These are phyloP conservation scores for Prenolepis imparis DNA, from an alignment of 2,888 invertebrate genomes.

Conservation along the genomic window DNA sequence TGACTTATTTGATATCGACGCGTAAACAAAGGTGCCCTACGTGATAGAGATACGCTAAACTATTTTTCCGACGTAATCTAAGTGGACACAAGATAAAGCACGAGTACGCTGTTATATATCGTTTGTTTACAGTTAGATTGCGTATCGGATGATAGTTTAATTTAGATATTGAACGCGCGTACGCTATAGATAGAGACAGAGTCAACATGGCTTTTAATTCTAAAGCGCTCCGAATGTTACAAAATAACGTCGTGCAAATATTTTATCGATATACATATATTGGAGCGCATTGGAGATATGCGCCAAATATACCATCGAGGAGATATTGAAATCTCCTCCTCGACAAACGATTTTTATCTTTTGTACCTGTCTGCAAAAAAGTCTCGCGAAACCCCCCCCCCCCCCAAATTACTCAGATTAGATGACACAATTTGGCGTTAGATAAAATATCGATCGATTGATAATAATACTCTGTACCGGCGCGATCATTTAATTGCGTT, in stretches of 20 bases:
- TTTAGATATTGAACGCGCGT: constrained; percentile 19
- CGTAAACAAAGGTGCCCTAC: not conserved
- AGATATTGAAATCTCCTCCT: not conserved
- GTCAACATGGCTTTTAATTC: constrained; percentile 31
- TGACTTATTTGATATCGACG: not conserved
- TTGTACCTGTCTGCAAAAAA: not conserved
- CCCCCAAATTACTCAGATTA: not conserved
- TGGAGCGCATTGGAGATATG: constrained; percentile 29
- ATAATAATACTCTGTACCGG: not conserved
- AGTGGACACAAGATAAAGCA: constrained; percentile 7
- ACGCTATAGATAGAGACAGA: constrained; percentile 29
- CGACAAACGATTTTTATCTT: not conserved
- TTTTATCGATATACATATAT: not conserved
- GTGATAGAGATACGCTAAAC: not conserved
- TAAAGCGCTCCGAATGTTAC: not conserved
- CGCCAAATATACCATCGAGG: not conserved
- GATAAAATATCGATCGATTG: constrained; percentile 7
- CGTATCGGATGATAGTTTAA: constrained; percentile 4
- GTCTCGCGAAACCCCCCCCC: no score
- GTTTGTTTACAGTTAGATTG: constrained; percentile 27
- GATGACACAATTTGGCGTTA: not conserved
- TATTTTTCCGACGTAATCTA: constrained; percentile 4
- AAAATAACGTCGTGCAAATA: constrained; percentile 46
- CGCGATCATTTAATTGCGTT: not conserved
- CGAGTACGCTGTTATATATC: not conserved